Evolutionary conservation across 2,113 vertebrate species (phyloP), one percentile per base, ranked within the genome.

Genomic region (Eolophus roseicapilla): DNA sequence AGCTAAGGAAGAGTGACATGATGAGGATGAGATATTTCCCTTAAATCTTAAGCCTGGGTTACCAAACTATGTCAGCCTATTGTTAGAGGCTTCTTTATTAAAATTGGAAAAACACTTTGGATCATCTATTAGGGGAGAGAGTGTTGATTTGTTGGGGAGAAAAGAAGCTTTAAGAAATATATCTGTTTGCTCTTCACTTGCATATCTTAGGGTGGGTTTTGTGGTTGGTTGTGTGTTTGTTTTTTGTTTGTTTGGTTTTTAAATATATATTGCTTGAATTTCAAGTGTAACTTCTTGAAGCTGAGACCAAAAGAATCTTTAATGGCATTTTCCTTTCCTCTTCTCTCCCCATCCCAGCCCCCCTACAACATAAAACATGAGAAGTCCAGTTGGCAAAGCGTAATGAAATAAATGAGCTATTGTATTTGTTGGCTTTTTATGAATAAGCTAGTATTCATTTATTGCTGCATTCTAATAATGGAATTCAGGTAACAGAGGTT

Each of bases 371-470:
- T 43, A 25, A 4, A 88, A 82, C 39, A 47, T 89, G 57, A 89
- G 62, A 11, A 73, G 25, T 87, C 39, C 81, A 96, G 77, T 96
- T 96, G 94, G 90, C 93, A 90, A 90, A 84, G 41, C 90, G 71
- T 96, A 95, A 94, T 96, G 64, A 97, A 98, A 96, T 95, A 97
- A 93, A 95, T 82, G 78, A 96, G 70, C 92, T 96, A 52, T 97
- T 98, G 96, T 96, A 92, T 97, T 97, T 96, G 83, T 96, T 97
- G 96, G 92, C 96, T 55, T 97, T 96, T 96, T 93, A 96, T 98
- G 97, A 98, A 97, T 98, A 96, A 97, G 78, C 93, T 84, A 97
- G 93, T 98, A 98, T 98, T 95, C 97, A 86, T 97, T 97, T 98
- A 96, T 97, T 97, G 93, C 96, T 97, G 88, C 68, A 92, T 92